Base-by-base conservation (phyloP, 1,140 invertebrate species). In the Oedothorax gibbosus region DNA sequence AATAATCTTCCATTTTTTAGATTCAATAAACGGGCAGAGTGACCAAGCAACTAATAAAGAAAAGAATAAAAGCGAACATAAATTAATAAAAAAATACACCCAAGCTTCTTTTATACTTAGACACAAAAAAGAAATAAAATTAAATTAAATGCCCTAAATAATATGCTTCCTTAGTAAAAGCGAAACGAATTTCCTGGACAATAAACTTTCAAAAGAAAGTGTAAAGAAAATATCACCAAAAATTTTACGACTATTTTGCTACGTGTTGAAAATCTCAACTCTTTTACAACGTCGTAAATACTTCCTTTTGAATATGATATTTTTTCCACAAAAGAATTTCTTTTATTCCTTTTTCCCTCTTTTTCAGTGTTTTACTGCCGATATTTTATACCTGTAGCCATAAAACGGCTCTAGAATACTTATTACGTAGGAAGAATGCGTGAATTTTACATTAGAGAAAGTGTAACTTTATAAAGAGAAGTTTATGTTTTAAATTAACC, bases 241-340 rank as follows among this genome's bases (percentile, higher is more conserved):
- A 35, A 35, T 81, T 71, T 81, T 57, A 81, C 65, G 66, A 66
- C 66, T 56, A 18, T 81, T 81, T 81, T 81, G 78, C 71, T 68
- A 60, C 53, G 53, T 57, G 78, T 81, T 71, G 78, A 81, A 81
- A 81, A 71, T 81, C 56, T 69, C 51, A 57, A 53, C 77, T 2
- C 64, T 79, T 79, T 79, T 79, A 79, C 12, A 66, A 56, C 77
- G 18, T 66, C 77, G 62, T 79, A 66, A 79, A 79, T 68, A 79
- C n/a, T 54, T 7, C 77, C 50, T 79, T 79, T 68, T 75, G 51
- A 75, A 79, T 68, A 35, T 35, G 35, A 35, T 35, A 56, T 68
- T 68, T 66, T 66, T 79, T 20, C 69, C 50, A 71, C 69, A 53
- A n/a, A 53, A 71, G 69, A 15, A 64, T 56, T 77, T 77, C 56